Conservation (phyloP, 2,888 invertebrate genomes). For the Drosophila lutescens region DNA sequence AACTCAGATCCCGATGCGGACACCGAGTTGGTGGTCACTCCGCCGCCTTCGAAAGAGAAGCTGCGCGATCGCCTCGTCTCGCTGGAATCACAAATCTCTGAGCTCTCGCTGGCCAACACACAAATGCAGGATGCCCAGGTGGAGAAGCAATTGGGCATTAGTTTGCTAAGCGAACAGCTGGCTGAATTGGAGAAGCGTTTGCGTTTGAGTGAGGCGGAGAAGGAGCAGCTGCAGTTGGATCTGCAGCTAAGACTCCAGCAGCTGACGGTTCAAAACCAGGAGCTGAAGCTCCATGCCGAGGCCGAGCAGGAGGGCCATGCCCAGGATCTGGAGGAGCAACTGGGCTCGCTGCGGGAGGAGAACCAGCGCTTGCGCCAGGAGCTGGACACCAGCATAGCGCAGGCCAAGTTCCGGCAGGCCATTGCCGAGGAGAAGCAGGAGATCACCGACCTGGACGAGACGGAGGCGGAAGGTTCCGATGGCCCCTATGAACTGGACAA, state of each 20-base stretch:
- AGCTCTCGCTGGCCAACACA: conserved; percentile 71
- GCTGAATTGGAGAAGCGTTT: conserved; percentile 71
- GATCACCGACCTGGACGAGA: conserved; percentile 82
- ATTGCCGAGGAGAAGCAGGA: conserved; percentile 81
- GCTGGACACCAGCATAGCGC: conserved; percentile 65
- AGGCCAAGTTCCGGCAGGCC: conserved; percentile 72
- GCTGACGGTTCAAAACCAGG: conserved; percentile 77
- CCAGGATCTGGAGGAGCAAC: conserved; percentile 72
- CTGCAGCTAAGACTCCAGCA: conserved; percentile 75
- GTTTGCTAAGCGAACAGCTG: conserved; percentile 72
- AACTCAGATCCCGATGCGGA: conserved; percentile 54
- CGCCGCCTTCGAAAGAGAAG: conserved; percentile 75
- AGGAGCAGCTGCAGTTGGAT: conserved; percentile 78
- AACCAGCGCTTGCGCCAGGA: conserved; percentile 74
- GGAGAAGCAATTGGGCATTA: conserved; percentile 77
- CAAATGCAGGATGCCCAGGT: conserved; percentile 78
- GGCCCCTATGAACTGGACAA: conserved; percentile 61
- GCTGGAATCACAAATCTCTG: conserved; percentile 74
- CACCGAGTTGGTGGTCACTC: conserved; percentile 47
- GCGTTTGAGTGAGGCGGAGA: conserved; percentile 74
- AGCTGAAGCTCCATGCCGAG: conserved; percentile 75
- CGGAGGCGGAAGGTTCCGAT: conserved; percentile 51
- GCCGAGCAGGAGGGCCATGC: conserved; percentile 77
- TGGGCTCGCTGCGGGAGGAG: conserved; percentile 67
- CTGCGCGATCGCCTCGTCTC: conserved; percentile 82